These are phyloP conservation scores for Loris lydekkerianus DNA, from an alignment of 2,797 vertebrate genomes.

Conservation along the genomic window DNA sequence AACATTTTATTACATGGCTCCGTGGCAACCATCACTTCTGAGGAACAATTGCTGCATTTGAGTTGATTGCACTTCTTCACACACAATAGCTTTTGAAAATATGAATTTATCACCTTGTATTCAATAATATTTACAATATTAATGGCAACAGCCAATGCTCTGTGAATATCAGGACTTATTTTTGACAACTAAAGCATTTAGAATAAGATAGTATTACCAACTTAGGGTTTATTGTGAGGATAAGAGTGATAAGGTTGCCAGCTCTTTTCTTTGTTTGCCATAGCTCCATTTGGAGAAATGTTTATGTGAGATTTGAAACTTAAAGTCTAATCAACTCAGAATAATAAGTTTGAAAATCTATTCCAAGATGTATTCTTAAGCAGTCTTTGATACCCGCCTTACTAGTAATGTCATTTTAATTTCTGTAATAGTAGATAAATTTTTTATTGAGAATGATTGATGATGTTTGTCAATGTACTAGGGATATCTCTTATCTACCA, in stretches of 20 bases:
- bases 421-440: neutral
- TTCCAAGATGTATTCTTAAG: neutral
- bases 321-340: neutral
- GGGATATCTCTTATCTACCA: too few relatives aligned
- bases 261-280: neutral
- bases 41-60: neutral
- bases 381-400: neutral
- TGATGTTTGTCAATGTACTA: neutral
- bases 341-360: neutral
- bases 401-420: neutral
- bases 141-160: neutral
- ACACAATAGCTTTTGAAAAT: neutral
- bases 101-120: neutral
- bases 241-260: neutral
- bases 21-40: neutral
- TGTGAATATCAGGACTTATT: neutral
- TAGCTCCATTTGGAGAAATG: neutral
- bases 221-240: neutral
- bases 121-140: conserved; percentile 2
- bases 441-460: neutral
- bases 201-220: neutral
- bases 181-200: neutral
- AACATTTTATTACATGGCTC: neutral
- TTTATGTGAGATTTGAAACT: neutral
- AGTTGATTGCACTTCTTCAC: neutral